Evolutionary conservation across 2,113 vertebrate species (phyloP), one percentile per base, ranked within the genome.

Genomic region (Indicator maculatus): DNA sequence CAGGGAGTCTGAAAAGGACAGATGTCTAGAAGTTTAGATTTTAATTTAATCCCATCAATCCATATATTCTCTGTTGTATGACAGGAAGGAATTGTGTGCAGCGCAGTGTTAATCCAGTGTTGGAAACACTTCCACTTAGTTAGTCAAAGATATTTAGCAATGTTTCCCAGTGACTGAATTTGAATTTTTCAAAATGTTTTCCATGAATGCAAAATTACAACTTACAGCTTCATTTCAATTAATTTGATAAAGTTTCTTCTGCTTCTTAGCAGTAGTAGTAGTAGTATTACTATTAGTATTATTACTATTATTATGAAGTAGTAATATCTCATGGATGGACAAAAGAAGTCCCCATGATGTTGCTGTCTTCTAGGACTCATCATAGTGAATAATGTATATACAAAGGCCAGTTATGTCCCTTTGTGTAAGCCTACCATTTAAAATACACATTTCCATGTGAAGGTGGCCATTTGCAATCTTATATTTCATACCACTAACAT

Each of bases 21-120:
- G 55, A 58, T 30, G 58, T 73, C 44, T 53, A 11, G 73, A 80
- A 80, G 45, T 74, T 66, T 60, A 77, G 20, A 77, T 86, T 92
- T 91, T 86, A 53, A 92, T 80, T 80, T 83, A 77, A 91, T 89
- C 45, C 64, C 16, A 47, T 89, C 87, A 86, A 26, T 86, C 14
- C 36, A 26, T 41, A 44, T 72, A 65, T 76, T 55, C 23, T 86
- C 36, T 44, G 16, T 23, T 73, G 17, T 77, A 17, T 53, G 60
- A 56, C 76, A 83, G 44, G 44, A 56, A 86, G 27, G 39, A 82
- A 71, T 14, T 78, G n/a, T 0, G 0, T 50, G 39, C 63, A 41
- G 27, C 71, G 50, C 36, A 39, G 30, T 66, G 45, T 52, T 94
- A 73, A 91, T 52, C 44, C 59, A 61, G 23, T 66, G 28, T 31